phyloP scores from a whole-genome alignment of 2,113 vertebrate species.

The Callipepla squamata region DNA sequence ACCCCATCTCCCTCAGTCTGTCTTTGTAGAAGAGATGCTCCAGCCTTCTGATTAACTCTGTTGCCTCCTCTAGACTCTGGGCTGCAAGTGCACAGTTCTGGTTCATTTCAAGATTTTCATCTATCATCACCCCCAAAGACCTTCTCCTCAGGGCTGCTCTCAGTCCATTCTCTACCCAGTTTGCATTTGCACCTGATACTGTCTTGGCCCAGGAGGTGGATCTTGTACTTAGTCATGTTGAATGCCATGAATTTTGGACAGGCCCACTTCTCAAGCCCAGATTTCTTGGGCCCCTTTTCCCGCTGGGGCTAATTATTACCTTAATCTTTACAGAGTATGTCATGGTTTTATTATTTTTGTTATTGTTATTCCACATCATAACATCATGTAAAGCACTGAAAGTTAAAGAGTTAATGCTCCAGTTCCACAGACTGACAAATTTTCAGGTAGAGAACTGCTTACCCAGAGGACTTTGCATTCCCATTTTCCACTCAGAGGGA shows the following conservation, averaged over 20 bases:
- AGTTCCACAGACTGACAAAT: no score
- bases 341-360: no score
- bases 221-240: not conserved
- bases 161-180: not conserved
- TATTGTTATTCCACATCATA: no score
- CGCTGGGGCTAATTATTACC: not conserved
- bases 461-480: no score
- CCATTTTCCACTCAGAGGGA: no score
- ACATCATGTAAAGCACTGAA: no score
- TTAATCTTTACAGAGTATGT: not conserved
- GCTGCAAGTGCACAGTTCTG: not conserved
- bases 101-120: not conserved
- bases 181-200: not conserved
- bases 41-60: not conserved
- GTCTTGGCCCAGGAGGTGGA: not conserved
- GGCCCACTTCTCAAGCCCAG: not conserved
- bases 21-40: not conserved
- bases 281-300: not conserved
- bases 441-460: no score
- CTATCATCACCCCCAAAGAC: not conserved
- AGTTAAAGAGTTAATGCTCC: no score
- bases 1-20: not conserved
- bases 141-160: not conserved
- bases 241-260: not conserved
- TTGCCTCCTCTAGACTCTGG: not conserved